Conservation (phyloP, 2,797 vertebrate species). For the Scomberomorus guttatus region DNA sequence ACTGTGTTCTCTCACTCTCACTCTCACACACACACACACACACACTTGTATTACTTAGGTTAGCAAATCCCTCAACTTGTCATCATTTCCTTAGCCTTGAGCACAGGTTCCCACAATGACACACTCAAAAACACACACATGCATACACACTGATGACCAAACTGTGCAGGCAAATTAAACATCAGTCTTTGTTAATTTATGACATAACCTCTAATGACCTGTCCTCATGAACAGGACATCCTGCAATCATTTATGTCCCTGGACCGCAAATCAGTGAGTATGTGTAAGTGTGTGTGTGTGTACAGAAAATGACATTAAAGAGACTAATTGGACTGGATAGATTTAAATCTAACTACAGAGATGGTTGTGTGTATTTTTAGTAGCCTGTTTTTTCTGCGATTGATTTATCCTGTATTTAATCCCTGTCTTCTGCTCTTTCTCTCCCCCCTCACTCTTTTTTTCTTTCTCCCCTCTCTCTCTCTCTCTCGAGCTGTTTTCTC, state of each 20-base stretch:
- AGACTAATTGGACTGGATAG: not conserved
- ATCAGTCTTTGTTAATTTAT: slow-evolving; percentile 74
- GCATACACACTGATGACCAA: slow-evolving; percentile 15
- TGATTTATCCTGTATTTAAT: slow-evolving; percentile 1
- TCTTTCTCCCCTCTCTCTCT: slow-evolving; percentile 20
- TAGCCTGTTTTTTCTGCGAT: slow-evolving; percentile 1
- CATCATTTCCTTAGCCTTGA: slow-evolving; percentile 42
- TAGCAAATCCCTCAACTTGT: slow-evolving; percentile 11
- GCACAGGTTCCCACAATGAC: slow-evolving; percentile 15
- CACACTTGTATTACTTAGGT: not conserved
- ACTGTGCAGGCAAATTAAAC: slow-evolving; percentile 52
- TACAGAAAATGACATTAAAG: not conserved
- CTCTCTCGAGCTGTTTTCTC: not conserved
- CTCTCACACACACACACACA: not conserved
- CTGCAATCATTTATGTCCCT: slow-evolving; percentile 56
- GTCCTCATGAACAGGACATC: slow-evolving; percentile 70
- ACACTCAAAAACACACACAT: slow-evolving; percentile 14
- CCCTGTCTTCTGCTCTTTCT: not conserved
- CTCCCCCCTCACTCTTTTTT: not conserved
- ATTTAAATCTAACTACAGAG: not conserved
- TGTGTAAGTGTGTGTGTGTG: not conserved
- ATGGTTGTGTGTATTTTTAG: slow-evolving; percentile 9
- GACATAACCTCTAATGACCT: slow-evolving; percentile 49
- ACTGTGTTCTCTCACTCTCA: not conserved
- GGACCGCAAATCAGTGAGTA: not conserved